These are phyloP conservation scores for Sebastes hopkinsi DNA, from an alignment of 2,797 vertebrate genomes.

Conservation along the genomic window DNA sequence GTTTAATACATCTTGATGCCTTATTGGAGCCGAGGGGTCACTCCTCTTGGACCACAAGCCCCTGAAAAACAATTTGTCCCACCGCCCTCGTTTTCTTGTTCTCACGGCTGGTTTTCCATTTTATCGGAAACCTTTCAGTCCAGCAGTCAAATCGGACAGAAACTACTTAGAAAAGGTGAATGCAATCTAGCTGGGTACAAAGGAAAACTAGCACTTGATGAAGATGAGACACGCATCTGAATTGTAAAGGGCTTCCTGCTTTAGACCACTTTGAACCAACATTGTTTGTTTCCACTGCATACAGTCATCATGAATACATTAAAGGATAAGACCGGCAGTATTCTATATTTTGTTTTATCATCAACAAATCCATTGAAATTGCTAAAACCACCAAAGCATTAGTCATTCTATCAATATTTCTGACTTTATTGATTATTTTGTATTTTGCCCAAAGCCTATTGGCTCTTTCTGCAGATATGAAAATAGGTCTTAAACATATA, in stretches of 20 bases:
- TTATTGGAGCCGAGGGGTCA: slow-evolving; percentile 18
- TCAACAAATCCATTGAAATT: not conserved
- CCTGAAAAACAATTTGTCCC: slow-evolving; percentile 26
- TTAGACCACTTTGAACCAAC: not conserved
- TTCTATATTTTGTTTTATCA: not conserved
- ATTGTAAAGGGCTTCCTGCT: not conserved
- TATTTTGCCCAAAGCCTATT: not conserved
- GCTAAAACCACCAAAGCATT: not conserved
- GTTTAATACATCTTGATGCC: not conserved
- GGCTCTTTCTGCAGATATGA: not conserved
- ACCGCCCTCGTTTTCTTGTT: not conserved
- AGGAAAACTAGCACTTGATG: not conserved
- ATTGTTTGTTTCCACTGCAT: not conserved
- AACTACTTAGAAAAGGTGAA: not conserved
- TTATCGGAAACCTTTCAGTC: not conserved
- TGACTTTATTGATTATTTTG: not conserved
- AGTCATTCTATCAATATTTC: not conserved
- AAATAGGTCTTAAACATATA: not conserved
- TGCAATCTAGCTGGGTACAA: not conserved
- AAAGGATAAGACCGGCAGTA: not conserved
- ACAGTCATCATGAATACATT: not conserved
- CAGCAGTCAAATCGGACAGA: slow-evolving; percentile 13
- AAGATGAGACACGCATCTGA: not conserved
- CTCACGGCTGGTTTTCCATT: slow-evolving; percentile 2
- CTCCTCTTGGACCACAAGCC: not conserved